Conservation (phyloP, 2,797 vertebrate species). For the Propithecus perrieri region DNA sequence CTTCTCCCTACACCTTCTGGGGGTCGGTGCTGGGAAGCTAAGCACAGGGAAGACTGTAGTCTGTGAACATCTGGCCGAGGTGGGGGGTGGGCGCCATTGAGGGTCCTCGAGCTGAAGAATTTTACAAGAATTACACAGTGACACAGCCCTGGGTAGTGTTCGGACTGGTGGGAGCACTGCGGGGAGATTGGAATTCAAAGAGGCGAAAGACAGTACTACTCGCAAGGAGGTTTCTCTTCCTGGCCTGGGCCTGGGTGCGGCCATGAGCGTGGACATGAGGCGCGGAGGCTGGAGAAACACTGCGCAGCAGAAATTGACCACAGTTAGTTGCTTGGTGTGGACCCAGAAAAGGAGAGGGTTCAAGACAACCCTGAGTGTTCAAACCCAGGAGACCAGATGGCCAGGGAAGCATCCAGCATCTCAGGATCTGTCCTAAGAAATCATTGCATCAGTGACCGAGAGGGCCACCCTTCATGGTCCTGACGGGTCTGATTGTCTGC, state of each 20-base stretch:
- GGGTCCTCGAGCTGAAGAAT: background rate
- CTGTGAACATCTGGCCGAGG: background rate
- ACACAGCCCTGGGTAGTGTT: background rate
- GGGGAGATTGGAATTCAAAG: background rate
- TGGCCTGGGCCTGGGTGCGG: background rate
- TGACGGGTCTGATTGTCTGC: background rate
- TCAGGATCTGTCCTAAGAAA: background rate
- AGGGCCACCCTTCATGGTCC: accelerated
- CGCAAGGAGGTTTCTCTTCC: background rate
- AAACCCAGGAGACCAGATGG: background rate
- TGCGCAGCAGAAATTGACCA: background rate
- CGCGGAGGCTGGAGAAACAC: background rate
- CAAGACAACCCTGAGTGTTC: background rate
- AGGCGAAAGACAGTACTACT: background rate
- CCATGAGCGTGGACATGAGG: too few species aligned
- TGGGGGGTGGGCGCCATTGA: background rate
- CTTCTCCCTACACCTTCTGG: background rate
- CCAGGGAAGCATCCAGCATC: background rate
- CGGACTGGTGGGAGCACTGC: background rate
- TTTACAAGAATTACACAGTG: background rate
- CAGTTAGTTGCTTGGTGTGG: accelerated
- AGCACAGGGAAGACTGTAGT: too few species aligned
- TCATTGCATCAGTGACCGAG: background rate
- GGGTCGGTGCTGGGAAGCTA: background rate
- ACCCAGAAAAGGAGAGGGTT: background rate